phyloP scores from a whole-genome alignment of 2,797 vertebrate species.

The Cyclura pinguis region DNA sequence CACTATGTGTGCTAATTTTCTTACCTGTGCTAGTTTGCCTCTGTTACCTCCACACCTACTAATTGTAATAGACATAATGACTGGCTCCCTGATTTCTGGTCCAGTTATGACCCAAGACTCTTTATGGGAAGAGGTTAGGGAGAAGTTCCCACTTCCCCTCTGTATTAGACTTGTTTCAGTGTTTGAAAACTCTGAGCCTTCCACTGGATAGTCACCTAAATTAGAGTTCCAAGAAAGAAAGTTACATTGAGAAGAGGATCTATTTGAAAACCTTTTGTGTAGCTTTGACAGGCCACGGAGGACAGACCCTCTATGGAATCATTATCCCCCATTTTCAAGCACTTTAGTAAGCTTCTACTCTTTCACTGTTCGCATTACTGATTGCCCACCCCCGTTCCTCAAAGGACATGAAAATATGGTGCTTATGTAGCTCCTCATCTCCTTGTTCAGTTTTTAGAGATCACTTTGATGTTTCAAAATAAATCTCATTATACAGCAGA shows the following conservation, averaged over 20 bases:
- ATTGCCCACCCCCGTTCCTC: slow-evolving; percentile 45
- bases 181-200: neutral
- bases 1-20: too few relatives aligned
- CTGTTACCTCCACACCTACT: neutral
- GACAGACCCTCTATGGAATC: slow-evolving; percentile 41
- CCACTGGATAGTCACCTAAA: neutral
- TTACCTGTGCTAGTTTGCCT: too few relatives aligned
- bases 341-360: slow-evolving; percentile 40
- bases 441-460: slow-evolving; percentile 70
- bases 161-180: neutral
- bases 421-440: slow-evolving; percentile 61
- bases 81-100: neutral
- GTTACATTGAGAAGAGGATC: neutral
- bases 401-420: slow-evolving; percentile 61
- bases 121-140: neutral
- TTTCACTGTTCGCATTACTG: slow-evolving; percentile 58
- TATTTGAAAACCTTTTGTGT: slow-evolving; percentile 25
- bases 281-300: slow-evolving; percentile 52
- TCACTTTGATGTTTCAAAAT: slow-evolving; percentile 78
- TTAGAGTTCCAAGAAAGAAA: slow-evolving; percentile 23
- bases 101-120: neutral
- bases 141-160: neutral
- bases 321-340: slow-evolving; percentile 41
- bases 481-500: slow-evolving; percentile 74
- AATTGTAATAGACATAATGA: neutral